Conservation (phyloP, 2,113 vertebrate genomes). For the Anguilla rostrata region DNA sequence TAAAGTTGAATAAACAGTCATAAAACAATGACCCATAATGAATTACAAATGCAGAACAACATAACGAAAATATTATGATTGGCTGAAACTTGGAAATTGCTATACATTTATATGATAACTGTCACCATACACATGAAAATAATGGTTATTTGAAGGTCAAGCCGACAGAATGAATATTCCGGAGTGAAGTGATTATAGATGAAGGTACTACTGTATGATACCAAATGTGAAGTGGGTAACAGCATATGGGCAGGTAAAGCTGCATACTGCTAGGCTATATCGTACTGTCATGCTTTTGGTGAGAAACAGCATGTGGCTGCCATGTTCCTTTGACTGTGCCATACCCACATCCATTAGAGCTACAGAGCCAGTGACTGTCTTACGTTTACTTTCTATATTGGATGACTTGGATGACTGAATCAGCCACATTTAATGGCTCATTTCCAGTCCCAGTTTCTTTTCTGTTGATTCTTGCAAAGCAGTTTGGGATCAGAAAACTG, state of each 20-base stretch:
- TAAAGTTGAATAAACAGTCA: constrained; percentile 42
- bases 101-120: constrained; percentile 36
- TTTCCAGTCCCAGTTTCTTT: neutral
- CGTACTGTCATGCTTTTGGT: neutral
- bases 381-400: neutral
- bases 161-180: constrained; percentile 32
- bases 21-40: neutral
- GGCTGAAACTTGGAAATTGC: constrained; percentile 24
- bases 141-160: constrained; percentile 31
- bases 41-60: constrained; percentile 41
- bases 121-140: constrained; percentile 36
- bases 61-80: constrained; percentile 39
- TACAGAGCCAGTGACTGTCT: neutral
- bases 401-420: too few relatives aligned
- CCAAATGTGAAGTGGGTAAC: neutral
- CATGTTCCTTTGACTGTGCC: neutral
- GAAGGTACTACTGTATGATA: constrained; percentile 12
- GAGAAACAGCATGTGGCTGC: neutral
- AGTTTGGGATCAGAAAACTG: constrained; percentile 42
- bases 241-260: constrained; percentile 9
- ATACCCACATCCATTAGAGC: neutral
- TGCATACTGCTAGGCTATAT: neutral
- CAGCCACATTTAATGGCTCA: neutral
- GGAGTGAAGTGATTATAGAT: constrained; percentile 32
- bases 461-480: neutral